Conservation (phyloP, 1,140 invertebrate genomes). For the Caenorhabditis inopinata region DNA sequence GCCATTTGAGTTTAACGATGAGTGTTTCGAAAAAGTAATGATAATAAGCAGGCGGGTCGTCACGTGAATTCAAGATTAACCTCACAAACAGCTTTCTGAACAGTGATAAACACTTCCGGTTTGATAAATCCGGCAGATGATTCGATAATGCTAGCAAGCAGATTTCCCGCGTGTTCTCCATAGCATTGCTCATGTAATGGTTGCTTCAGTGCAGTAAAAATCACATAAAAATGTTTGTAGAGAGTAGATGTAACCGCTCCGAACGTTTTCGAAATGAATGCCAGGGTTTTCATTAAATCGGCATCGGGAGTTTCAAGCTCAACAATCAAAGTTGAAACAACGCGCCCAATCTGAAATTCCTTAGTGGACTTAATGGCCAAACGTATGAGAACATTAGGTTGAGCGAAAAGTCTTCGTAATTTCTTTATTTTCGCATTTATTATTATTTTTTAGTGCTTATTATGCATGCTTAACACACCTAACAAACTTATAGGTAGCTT, state of each 20-base stretch:
- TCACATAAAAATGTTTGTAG: slow-evolving; percentile 37
- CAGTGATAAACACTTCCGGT: slow-evolving; percentile 21
- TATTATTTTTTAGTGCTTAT: too few relatives aligned
- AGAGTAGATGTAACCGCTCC: slow-evolving; percentile 28
- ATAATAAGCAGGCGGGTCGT: too few relatives aligned
- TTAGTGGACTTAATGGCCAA: too few relatives aligned
- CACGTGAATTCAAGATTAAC: background rate
- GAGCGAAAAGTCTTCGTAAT: too few relatives aligned
- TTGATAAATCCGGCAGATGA: background rate
- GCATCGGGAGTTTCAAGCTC: background rate
- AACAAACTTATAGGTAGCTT: too few relatives aligned
- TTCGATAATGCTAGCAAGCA: background rate
- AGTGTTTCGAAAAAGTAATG: too few relatives aligned
- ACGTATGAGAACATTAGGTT: too few relatives aligned
- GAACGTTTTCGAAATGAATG: background rate
- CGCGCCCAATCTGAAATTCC: slow-evolving; percentile 4
- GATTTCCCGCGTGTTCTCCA: slow-evolving; percentile 14
- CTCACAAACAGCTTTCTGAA: slow-evolving; percentile 36
- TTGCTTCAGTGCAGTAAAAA: slow-evolving; percentile 1
- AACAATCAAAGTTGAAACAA: slow-evolving; percentile 2
- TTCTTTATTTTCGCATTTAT: too few relatives aligned
- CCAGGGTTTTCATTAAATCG: background rate
- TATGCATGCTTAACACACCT: too few relatives aligned
- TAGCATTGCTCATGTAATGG: slow-evolving; percentile 6
- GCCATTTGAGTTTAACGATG: too few relatives aligned